These are phyloP conservation scores for Mythimna pallens DNA, from an alignment of 2,888 invertebrate genomes.

Conservation along the genomic window DNA sequence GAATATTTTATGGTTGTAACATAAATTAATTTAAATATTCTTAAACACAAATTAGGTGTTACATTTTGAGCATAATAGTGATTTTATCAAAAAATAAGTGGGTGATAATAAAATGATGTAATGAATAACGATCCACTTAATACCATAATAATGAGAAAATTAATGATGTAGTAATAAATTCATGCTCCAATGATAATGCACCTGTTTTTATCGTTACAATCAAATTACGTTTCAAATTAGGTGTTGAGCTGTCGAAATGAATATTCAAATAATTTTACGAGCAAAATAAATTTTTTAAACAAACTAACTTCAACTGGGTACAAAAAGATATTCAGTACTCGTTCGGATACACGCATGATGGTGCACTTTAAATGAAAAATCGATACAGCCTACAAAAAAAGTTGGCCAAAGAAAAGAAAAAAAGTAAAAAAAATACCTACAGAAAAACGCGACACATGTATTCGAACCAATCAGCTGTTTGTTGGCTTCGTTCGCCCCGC, in stretches of 20 bases:
- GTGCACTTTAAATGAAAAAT: slow-evolving; percentile 49
- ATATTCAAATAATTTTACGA: slow-evolving; percentile 31
- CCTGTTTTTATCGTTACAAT: slow-evolving; percentile 61
- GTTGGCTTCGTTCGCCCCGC: slow-evolving; percentile 84
- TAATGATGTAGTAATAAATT: slow-evolving; percentile 62
- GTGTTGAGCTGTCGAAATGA: slow-evolving; percentile 50
- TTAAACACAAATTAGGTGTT: slow-evolving; percentile 42
- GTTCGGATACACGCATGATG: slow-evolving; percentile 32
- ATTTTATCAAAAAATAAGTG: slow-evolving; percentile 60
- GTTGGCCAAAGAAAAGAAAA: slow-evolving; percentile 63
- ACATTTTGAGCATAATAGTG: slow-evolving; percentile 32
- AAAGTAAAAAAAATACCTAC: slow-evolving; percentile 85
- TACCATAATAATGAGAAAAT: slow-evolving; percentile 65
- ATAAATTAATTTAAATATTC: slow-evolving; percentile 38
- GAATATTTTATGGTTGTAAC: slow-evolving; percentile 6
- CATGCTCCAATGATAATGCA: slow-evolving; percentile 60
- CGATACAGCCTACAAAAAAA: slow-evolving; percentile 61
- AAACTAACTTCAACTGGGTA: not conserved
- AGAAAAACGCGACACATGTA: slow-evolving; percentile 87
- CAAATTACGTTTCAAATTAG: slow-evolving; percentile 65
- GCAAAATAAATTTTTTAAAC: not conserved
- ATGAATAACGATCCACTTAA: slow-evolving; percentile 62
- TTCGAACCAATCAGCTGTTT: slow-evolving; percentile 88
- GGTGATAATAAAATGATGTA: slow-evolving; percentile 59
- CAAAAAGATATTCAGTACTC: slow-evolving; percentile 15